A percentile compares a stretch with the other conserved stretches of the same genome.
These are phyloP conservation scores for Heteromormyrus szaboi DNA, from an alignment of 2,797 vertebrate genomes.

Conservation along the genomic window DNA sequence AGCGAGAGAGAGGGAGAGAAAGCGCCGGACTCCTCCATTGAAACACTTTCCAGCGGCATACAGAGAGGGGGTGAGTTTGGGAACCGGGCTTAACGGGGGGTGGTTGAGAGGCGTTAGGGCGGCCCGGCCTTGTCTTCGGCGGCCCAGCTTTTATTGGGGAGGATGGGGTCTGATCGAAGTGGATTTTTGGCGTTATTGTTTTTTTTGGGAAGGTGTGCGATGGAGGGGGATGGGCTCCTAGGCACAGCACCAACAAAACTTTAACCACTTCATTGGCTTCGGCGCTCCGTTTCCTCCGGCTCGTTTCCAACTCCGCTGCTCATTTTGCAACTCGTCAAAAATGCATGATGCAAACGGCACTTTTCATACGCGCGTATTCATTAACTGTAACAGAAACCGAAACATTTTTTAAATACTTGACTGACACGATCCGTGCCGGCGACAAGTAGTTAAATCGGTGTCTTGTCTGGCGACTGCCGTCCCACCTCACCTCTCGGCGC, in stretches of 20 bases:
- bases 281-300: slow-evolving; percentile 33
- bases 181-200: slow-evolving; percentile 40
- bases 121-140: not conserved
- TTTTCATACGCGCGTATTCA: not conserved
- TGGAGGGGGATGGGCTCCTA: slow-evolving; percentile 65
- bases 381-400: not conserved
- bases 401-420: slow-evolving; percentile 10
- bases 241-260: slow-evolving; percentile 55
- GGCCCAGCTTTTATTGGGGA: slow-evolving; percentile 21
- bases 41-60: slow-evolving; percentile 53
- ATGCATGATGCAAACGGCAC: not conserved
- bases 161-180: slow-evolving; percentile 30
- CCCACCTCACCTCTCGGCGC: slow-evolving; percentile 43
- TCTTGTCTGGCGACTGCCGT: slow-evolving; percentile 30
- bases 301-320: slow-evolving; percentile 8
- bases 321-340: slow-evolving; percentile 11
- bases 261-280: slow-evolving; percentile 62
- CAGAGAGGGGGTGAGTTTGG: slow-evolving; percentile 58
- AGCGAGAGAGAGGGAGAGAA: slow-evolving; percentile 60
- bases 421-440: not conserved
- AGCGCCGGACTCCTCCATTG: slow-evolving; percentile 48
- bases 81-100: slow-evolving; percentile 39
- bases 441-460: slow-evolving; percentile 46
- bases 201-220: slow-evolving; percentile 52
- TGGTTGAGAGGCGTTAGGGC: not conserved